Evolutionary conservation across 2,797 vertebrate genomes (phyloP).

Genomic region (Molossus molossus): DNA sequence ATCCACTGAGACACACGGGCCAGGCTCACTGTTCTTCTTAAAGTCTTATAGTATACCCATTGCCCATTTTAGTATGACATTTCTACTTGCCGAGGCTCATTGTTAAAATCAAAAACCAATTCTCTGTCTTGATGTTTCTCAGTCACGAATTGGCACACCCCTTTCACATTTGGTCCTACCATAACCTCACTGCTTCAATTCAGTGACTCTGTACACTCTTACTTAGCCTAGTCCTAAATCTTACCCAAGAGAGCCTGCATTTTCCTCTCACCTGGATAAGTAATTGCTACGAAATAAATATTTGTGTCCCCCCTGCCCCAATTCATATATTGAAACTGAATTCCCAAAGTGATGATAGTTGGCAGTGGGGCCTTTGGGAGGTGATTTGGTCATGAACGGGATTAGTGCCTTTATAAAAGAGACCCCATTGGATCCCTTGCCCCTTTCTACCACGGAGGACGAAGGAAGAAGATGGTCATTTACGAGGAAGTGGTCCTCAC

Average conservation of each 20-base stretch:
- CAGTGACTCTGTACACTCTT: background rate
- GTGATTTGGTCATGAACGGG: background rate
- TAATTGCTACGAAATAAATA: too few species aligned
- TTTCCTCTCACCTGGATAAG: background rate
- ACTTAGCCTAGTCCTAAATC: background rate
- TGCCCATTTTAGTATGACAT: background rate
- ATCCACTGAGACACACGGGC: too few species aligned
- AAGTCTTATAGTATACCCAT: background rate
- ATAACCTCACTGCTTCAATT: background rate
- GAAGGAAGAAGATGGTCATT: background rate
- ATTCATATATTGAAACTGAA: background rate
- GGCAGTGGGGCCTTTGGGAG: background rate
- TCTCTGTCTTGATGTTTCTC: background rate
- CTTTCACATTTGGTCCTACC: background rate
- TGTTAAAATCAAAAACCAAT: constrained; percentile 29
- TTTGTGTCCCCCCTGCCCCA: fast-evolving
- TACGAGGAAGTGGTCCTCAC: background rate
- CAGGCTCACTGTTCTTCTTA: background rate
- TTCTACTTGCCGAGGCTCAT: background rate
- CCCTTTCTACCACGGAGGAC: background rate
- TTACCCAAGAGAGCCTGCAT: background rate
- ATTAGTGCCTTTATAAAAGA: background rate
- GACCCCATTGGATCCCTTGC: too few species aligned
- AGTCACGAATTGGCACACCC: background rate
- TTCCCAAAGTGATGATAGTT: background rate